Conservation (phyloP, 1,140 invertebrate species). For the Scaptomyza pallida region DNA sequence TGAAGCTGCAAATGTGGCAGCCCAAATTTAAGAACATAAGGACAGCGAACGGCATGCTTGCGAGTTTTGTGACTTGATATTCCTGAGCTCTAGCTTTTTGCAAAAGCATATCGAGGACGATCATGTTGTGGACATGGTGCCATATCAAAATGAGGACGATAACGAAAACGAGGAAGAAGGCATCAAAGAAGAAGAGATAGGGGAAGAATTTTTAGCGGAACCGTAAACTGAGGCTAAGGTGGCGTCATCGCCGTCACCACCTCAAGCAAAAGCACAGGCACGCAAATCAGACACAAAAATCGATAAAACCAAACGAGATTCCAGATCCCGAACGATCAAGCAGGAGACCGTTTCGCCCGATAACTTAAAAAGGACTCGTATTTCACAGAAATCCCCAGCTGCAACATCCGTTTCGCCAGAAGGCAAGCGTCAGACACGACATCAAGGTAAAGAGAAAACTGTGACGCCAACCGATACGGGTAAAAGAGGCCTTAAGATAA, state of each 20-base stretch:
- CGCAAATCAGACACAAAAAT: slow-evolving; percentile 12
- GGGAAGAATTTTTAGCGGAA: slow-evolving; percentile 19
- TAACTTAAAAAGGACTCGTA: not conserved
- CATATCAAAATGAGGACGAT: slow-evolving; percentile 77
- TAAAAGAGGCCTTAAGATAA: slow-evolving; percentile 25
- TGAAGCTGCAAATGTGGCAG: slow-evolving; percentile 85
- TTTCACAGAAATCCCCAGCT: not conserved
- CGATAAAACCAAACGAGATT: not conserved
- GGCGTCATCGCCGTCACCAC: slow-evolving; percentile 8
- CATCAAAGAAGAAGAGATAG: slow-evolving; percentile 25
- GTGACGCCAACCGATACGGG: not conserved
- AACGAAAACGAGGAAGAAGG: slow-evolving; percentile 12
- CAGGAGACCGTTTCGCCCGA: slow-evolving; percentile 23
- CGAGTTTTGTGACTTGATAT: slow-evolving; percentile 86
- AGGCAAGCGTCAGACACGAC: slow-evolving; percentile 35
- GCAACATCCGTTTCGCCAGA: slow-evolving; percentile 11
- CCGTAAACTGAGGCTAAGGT: slow-evolving; percentile 31
- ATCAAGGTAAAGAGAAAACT: slow-evolving; percentile 20
- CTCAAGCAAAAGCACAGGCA: slow-evolving; percentile 32
- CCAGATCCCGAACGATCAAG: not conserved
- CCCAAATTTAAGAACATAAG: slow-evolving; percentile 87
- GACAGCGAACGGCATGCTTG: slow-evolving; percentile 86
- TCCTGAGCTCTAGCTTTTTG: slow-evolving; percentile 84
- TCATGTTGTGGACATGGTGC: slow-evolving; percentile 85
- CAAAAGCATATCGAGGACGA: slow-evolving; percentile 84